Evolutionary conservation across 30 jellyfish, hydroid and myxozoan genomes (phyloP).

Genomic region (Aurelia sp.): DNA sequence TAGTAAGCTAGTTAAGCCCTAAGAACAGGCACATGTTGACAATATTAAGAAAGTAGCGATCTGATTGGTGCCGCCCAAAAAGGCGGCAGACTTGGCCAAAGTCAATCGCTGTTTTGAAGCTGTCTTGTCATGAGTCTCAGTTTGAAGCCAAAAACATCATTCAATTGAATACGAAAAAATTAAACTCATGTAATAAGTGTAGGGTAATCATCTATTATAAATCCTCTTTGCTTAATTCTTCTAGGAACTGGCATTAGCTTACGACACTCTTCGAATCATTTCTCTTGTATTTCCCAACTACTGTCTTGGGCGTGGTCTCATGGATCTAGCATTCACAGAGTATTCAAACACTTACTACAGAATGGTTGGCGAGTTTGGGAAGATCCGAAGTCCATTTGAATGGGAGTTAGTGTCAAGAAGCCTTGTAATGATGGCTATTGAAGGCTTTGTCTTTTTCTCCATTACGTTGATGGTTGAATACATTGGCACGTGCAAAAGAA

Average conservation of each 20-base stretch:
- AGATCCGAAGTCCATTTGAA: conserved; percentile 89
- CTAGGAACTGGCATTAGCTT: conserved; percentile 83
- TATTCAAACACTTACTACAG: conserved; percentile 69
- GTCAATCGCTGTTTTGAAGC: too few species aligned
- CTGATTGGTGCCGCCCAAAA: too few species aligned
- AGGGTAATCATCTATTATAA: too few species aligned
- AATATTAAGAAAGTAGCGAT: too few species aligned
- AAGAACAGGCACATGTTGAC: too few species aligned
- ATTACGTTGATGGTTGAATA: conserved; percentile 85
- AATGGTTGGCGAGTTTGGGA: conserved; percentile 86
- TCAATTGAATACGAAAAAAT: too few species aligned
- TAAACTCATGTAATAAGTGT: too few species aligned
- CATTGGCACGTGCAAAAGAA: conserved; percentile 46
- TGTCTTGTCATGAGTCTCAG: too few species aligned
- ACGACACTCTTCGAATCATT: conserved; percentile 55
- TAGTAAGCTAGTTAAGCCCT: too few species aligned
- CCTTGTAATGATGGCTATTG: conserved; percentile 82
- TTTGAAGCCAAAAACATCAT: too few species aligned
- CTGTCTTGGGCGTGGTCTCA: conserved; percentile 97
- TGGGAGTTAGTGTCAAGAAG: conserved; percentile 88
- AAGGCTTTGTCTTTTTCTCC: conserved; percentile 82
- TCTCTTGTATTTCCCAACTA: conserved; percentile 89
- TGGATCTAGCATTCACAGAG: conserved; percentile 95
- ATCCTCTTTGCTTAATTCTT: neutral
- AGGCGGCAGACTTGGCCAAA: too few species aligned